Percentiles rank a stretch among this genome's conserved stretches.
phyloP scores from a whole-genome alignment of 2,888 invertebrate genomes.

The Volucella bombylans region DNA sequence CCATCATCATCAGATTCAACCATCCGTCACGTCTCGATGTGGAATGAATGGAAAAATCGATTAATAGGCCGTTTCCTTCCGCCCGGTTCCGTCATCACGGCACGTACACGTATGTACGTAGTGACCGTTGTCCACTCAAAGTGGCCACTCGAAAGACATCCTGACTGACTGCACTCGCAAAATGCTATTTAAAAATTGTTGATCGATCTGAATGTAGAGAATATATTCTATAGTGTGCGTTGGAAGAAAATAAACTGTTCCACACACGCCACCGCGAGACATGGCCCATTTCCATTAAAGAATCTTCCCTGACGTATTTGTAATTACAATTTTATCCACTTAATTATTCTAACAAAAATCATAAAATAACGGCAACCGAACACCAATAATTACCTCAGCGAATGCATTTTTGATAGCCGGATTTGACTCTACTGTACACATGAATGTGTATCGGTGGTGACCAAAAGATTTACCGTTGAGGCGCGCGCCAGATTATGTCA shows the following conservation, averaged over 20 bases:
- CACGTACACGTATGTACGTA: background rate
- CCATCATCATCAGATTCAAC: conserved; percentile 39
- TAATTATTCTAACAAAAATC: conserved; percentile 36
- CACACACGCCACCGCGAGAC: conserved; percentile 33
- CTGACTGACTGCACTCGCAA: background rate
- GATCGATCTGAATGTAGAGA: conserved; percentile 12
- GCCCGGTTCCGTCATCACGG: background rate
- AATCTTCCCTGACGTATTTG: conserved; percentile 13
- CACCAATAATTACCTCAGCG: conserved; percentile 35
- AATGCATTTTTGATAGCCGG: conserved; percentile 33
- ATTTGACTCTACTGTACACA: background rate
- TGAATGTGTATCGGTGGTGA: no score
- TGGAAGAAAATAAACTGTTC: conserved; percentile 11
- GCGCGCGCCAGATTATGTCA: conserved; percentile 51
- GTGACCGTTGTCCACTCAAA: conserved; percentile 22
- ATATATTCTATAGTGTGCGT: background rate
- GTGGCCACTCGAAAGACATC: no score
- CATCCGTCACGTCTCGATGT: conserved; percentile 44
- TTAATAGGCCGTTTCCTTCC: conserved; percentile 24
- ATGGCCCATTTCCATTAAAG: background rate
- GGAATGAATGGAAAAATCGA: conserved; percentile 42
- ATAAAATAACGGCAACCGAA: conserved; percentile 25
- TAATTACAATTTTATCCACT: conserved; percentile 39
- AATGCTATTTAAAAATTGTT: background rate
- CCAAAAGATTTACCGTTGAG: conserved; percentile 43